Base-by-base conservation (phyloP, 2,797 vertebrate genomes). In the Ctenopoma multispine region DNA sequence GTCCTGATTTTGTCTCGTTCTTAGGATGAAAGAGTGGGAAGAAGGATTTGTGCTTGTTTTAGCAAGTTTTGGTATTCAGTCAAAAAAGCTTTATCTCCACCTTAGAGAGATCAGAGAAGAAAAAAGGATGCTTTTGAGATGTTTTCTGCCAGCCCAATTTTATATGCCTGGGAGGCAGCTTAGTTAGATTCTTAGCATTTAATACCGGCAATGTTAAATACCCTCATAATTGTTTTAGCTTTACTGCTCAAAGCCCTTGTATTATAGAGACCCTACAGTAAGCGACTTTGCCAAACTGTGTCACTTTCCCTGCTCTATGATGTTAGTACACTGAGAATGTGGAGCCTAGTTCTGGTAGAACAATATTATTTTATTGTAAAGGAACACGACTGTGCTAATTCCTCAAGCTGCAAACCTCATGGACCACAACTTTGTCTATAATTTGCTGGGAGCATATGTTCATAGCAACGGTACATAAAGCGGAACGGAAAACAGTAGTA, bases 391-490 rank as follows among this genome's bases (percentile, higher is more conserved):
- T 89, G 87, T 81, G 81, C 92, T 94, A 93, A 93, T 92, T 93
- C 90, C 85, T 93, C 86, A 72, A 86, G 92, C 92, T 91, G 90
- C 90, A 93, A 92, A 94, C 92, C 91, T 94, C 93, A 92, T 41
- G 69, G 84, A 93, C 92, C 93, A 90, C 93, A 94, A 83, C 91
- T 91, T 89, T 91, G 93, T 87, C 93, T 94, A 88, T 94, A 94
- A 94, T 95, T 94, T 92, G 87, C 89, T 84, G 80, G 82, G 83
- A 93, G 91, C 88, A 88, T 91, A 93, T 92, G 91, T 92, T 94
- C 93, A 93, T 93, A 93, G 92, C 93, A 94, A 94, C 91, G 86
- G 88, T 89, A 93, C 93, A 93, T 93, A 90, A 92, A 93, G 90
- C 83, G 83, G 84, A 93, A 94, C 88, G 90, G 91, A 94, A 95